Base-by-base conservation (phyloP, 2,113 vertebrate species). In the Cichladusa arquata region DNA sequence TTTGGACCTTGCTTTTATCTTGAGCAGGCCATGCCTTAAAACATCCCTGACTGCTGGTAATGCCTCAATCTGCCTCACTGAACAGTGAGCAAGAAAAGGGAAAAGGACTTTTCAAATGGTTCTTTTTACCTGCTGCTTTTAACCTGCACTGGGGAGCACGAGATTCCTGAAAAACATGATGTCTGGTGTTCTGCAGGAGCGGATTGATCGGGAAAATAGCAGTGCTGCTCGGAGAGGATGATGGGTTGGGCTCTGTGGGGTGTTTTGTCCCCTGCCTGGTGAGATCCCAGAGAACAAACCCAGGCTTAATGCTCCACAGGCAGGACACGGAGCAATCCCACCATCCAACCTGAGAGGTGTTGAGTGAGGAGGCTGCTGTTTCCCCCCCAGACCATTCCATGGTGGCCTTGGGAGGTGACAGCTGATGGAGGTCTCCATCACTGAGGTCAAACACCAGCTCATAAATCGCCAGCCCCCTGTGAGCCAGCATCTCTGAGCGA, bases 71-170 rank as follows among this genome's bases (percentile, higher is more conserved):
- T 65, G 78, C 57, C 88, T 91, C 83, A 25, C 64, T 15, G 71
- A 78, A 20, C 69, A 74, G 69, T 0, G 1, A 3, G 11, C 25
- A 25, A 78, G 80, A 11, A 90, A 86, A 92, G 62, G 56, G 84
- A 78, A 86, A 91, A 88, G 76, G 81, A 50, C 61, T 92, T 91
- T 58, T 51, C 66, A 88, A 76, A 91, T 8, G 42, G 42, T 33
- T 88, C 73, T 64, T 95, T 89, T 88, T 40, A 84, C 72, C 86
- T 91, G 58, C 76, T 73, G 80, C 26, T 92, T 91, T 87, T 87
- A 95, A 92, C 74, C 69, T 2, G 8, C 9, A 0, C 60, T 5
- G 57, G 81, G 65, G 48, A 86, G 48, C 58, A 66, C 0, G 3
- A 66, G 61, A 44, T n/a, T 81, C 78, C 65, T 36, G 67, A 54